phyloP scores from a whole-genome alignment of 1,140 invertebrate genomes.

The Polypedilum vanderplanki region DNA sequence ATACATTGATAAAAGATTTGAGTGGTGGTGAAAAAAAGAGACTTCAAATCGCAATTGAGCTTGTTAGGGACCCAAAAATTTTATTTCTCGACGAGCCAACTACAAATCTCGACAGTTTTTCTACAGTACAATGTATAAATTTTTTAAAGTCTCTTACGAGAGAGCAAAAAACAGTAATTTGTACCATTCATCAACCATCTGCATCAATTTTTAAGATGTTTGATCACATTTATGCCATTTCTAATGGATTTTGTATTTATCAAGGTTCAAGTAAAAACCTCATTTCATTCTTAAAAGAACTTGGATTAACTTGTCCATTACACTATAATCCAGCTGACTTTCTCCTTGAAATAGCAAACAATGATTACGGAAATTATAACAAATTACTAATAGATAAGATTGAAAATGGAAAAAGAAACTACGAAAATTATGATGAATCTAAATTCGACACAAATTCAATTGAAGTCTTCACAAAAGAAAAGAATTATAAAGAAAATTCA shows the following conservation, averaged over 20 bases:
- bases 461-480: background rate
- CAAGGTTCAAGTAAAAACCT: slow-evolving; percentile 51
- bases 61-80: slow-evolving; percentile 71
- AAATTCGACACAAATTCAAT: background rate
- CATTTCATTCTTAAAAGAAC: slow-evolving; percentile 45
- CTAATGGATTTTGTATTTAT: slow-evolving; percentile 53
- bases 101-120: slow-evolving; percentile 67
- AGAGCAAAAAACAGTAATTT: slow-evolving; percentile 70
- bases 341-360: background rate
- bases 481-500: background rate
- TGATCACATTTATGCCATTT: slow-evolving; percentile 55
- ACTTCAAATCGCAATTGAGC: slow-evolving; percentile 73
- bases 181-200: slow-evolving; percentile 84
- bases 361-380: slow-evolving; percentile 9
- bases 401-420: background rate
- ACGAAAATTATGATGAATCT: background rate
- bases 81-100: slow-evolving; percentile 65
- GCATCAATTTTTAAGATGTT: slow-evolving; percentile 70
- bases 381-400: background rate
- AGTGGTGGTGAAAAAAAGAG: slow-evolving; percentile 82
- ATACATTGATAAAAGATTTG: slow-evolving; percentile 57
- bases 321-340: slow-evolving; percentile 65
- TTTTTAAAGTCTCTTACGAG: slow-evolving; percentile 60
- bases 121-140: slow-evolving; percentile 61
- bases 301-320: slow-evolving; percentile 53